Base-by-base conservation (phyloP, 1,140 invertebrate species). In the Camponotus pennsylvanicus region DNA sequence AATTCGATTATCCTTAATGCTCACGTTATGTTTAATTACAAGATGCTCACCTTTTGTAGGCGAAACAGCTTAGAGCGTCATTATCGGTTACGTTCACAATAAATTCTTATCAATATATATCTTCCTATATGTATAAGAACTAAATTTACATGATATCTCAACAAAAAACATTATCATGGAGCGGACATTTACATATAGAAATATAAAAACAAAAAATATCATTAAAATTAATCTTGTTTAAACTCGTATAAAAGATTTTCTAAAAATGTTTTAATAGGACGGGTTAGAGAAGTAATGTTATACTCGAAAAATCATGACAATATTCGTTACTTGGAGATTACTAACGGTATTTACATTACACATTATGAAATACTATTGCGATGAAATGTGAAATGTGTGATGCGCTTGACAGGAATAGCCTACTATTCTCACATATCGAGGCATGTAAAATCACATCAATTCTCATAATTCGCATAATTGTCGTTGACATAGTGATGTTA, bases 141-240 rank as follows among this genome's bases (percentile, higher is more conserved):
- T 93, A 93, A 94, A 94, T 94, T 94, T 94, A 82, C 94, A 94
- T 93, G 93, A 94, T 94, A 94, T 94, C 86, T 94, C 92, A 94
- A 95, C 93, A 95, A 92, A 95, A 94, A 94, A 92, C 90, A 80
- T 90, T 93, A 94, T 92, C 91, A 92, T 89, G 91, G 91, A 94
- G 93, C 92, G 93, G 92, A 94, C 93, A 94, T 94, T 94, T 94
- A 94, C 91, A 94, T 89, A 92, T 94, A 93, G 91, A 93, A 93
- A 94, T 94, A 94, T 93, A 93, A 93, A 94, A 94, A 94, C 91
- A 94, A 93, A 92, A 92, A 52, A 45, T 93, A 92, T 92, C 59
- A 86, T 88, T 93, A 92, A 92, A 91, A 91, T 88, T 93, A 92
- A 91, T 86, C 63, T 92, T 84, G 87, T 92, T 93, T 90, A 91